phyloP scores from a whole-genome alignment of 2,888 invertebrate species.

The Ormyrus pomaceus region DNA sequence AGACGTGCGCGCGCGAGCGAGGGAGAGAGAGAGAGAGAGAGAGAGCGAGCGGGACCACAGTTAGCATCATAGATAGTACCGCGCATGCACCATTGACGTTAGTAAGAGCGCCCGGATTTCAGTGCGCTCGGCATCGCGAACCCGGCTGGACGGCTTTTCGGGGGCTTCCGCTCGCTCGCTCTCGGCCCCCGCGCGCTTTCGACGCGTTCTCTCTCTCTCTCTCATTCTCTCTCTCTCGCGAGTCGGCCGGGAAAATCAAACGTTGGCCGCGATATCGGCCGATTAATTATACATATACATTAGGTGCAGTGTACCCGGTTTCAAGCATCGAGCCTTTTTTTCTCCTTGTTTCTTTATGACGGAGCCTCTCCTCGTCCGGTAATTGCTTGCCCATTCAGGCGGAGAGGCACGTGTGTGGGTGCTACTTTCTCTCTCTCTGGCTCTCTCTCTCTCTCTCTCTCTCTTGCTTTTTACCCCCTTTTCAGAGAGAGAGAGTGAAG shows the following conservation, averaged over 20 bases:
- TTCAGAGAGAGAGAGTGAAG: no score
- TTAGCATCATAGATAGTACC: constrained; percentile 59
- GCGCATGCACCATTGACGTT: constrained; percentile 62
- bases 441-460: no score
- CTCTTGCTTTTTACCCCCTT: no score
- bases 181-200: constrained; percentile 2
- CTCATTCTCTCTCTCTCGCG: no score
- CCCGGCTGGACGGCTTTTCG: constrained; percentile 58
- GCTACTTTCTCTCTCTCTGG: no score
- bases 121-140: constrained; percentile 62
- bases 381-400: constrained; percentile 23
- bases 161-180: constrained; percentile 36
- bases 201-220: not conserved
- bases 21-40: constrained; percentile 9
- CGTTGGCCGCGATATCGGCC: no score
- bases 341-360: no score
- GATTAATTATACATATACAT: no score
- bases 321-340: no score
- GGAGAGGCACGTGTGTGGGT: no score
- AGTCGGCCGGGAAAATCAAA: no score
- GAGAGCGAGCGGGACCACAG: constrained; percentile 30
- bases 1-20: not conserved
- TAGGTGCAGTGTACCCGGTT: no score
- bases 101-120: constrained; percentile 60
- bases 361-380: constrained; percentile 3